Evolutionary conservation across 2,888 invertebrate species (phyloP).

Genomic region (Amblyjoppa proteus): DNA sequence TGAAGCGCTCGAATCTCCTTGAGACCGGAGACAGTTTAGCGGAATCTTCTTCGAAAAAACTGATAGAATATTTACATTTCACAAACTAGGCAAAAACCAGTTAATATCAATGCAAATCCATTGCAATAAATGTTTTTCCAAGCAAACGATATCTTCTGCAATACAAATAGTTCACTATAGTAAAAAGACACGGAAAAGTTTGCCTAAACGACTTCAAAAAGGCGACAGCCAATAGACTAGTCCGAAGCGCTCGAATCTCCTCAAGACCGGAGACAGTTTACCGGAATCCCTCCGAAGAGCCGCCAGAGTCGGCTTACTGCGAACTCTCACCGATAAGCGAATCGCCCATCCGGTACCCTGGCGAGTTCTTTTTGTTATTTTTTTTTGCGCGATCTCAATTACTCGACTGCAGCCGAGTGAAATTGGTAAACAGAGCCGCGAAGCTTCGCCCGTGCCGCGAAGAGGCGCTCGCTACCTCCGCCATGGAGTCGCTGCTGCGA

Average conservation of each 20-base stretch:
- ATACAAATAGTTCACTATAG: too few relatives aligned
- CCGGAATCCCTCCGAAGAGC: conserved; percentile 21
- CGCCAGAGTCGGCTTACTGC: conserved; percentile 27
- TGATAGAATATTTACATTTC: too few relatives aligned
- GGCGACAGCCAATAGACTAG: too few relatives aligned
- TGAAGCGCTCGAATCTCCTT: too few relatives aligned
- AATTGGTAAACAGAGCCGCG: conserved; percentile 26
- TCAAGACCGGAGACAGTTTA: conserved; percentile 22
- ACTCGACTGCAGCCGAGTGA: conserved; percentile 5
- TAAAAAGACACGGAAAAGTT: too few relatives aligned
- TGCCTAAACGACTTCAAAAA: too few relatives aligned
- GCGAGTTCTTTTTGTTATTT: neutral
- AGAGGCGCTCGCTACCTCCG: conserved; percentile 51
- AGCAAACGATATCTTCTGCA: too few relatives aligned
- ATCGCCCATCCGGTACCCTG: neutral
- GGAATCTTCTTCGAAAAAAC: too few relatives aligned
- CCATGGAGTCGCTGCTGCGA: conserved; percentile 38
- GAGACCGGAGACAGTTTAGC: conserved; percentile 25
- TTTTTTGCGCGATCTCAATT: conserved; percentile 19
- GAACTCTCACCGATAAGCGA: conserved; percentile 21
- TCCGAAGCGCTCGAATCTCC: too few relatives aligned
- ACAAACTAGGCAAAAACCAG: too few relatives aligned
- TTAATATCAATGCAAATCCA: too few relatives aligned
- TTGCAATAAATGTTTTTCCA: too few relatives aligned
- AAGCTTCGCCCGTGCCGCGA: conserved; percentile 8